These are phyloP conservation scores for Cassiopea andromeda DNA, from an alignment of 30 jellyfish, hydroid and myxozoan genomes.

Conservation along the genomic window DNA sequence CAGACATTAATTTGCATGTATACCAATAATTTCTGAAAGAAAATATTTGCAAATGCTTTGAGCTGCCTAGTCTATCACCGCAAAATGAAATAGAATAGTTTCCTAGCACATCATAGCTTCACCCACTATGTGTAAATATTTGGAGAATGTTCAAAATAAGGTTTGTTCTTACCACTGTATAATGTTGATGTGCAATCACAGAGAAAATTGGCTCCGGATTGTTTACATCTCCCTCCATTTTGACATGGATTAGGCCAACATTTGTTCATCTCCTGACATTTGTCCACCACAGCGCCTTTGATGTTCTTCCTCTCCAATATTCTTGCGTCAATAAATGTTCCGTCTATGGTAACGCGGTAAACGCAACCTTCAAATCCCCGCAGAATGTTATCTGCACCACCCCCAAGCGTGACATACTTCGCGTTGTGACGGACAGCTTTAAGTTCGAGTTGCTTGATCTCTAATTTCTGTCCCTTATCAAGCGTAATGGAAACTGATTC, in stretches of 20 bases:
- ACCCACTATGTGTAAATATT: too few relatives aligned
- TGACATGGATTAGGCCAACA: slow-evolving; percentile 97
- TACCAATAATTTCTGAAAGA: too few relatives aligned
- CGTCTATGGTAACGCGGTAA: slow-evolving; percentile 79
- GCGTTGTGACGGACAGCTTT: slow-evolving; percentile 58
- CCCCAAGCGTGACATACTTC: slow-evolving; percentile 82
- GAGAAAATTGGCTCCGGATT: slow-evolving; percentile 33
- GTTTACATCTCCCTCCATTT: slow-evolving; percentile 87
- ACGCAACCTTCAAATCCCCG: slow-evolving; percentile 94
- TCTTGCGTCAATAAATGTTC: slow-evolving; percentile 73
- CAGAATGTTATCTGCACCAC: slow-evolving; percentile 92
- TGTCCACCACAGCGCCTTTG: slow-evolving; percentile 66
- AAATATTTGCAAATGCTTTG: too few relatives aligned
- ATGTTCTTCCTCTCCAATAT: slow-evolving; percentile 43
- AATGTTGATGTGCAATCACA: slow-evolving; percentile 88
- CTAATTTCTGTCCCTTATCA: slow-evolving; percentile 50
- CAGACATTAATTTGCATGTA: too few relatives aligned
- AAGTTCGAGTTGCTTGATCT: slow-evolving; percentile 45
- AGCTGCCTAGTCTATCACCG: too few relatives aligned
- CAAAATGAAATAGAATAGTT: too few relatives aligned
- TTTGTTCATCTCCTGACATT: slow-evolving; percentile 71
- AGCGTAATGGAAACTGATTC: slow-evolving; percentile 44
- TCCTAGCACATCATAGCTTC: too few relatives aligned
- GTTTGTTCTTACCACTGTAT: slow-evolving; percentile 59
- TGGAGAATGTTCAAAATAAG: too few relatives aligned